Evolutionary conservation across 1,140 invertebrate genomes (phyloP).

Genomic region (Lycorma delicatula): DNA sequence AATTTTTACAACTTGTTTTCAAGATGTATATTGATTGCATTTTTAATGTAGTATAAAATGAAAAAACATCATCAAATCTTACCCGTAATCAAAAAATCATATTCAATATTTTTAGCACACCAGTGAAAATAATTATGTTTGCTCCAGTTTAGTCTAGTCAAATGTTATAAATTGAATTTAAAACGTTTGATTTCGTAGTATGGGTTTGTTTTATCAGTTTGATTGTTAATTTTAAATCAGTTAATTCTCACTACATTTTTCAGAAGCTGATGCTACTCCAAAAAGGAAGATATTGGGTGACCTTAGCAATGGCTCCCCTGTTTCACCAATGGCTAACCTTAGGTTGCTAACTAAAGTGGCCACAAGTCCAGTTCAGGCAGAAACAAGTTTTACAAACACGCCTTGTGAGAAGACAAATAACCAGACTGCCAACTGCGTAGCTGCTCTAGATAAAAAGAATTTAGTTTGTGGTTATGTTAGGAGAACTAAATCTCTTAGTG

Average conservation of each 20-base stretch:
- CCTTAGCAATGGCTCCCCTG: conserved; percentile 42
- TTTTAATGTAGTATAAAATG: too few species aligned
- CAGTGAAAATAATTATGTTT: too few species aligned
- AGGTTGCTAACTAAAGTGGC: conserved; percentile 48
- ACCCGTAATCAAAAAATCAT: too few species aligned
- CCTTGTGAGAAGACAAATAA: not conserved
- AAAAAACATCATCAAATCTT: too few species aligned
- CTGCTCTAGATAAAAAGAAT: not conserved
- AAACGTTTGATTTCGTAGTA: too few species aligned
- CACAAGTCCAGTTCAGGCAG: conserved; percentile 33
- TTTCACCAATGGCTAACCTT: conserved; percentile 48
- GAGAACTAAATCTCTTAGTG: conserved; percentile 48
- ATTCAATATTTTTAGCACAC: too few species aligned
- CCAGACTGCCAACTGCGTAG: not conserved
- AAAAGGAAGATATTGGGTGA: conserved; percentile 45
- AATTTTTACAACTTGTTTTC: too few species aligned
- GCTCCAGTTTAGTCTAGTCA: too few species aligned
- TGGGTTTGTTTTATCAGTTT: too few species aligned
- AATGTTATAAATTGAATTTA: too few species aligned
- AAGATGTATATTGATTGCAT: too few species aligned
- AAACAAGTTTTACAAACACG: conserved; percentile 31
- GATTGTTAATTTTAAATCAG: too few species aligned
- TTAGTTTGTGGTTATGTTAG: conserved; percentile 28
- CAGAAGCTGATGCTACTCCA: conserved; percentile 29
- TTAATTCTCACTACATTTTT: not conserved